Evolutionary conservation across 2,113 vertebrate species (phyloP), one percentile per base, ranked within the genome.

Genomic region (Corapipo altera): DNA sequence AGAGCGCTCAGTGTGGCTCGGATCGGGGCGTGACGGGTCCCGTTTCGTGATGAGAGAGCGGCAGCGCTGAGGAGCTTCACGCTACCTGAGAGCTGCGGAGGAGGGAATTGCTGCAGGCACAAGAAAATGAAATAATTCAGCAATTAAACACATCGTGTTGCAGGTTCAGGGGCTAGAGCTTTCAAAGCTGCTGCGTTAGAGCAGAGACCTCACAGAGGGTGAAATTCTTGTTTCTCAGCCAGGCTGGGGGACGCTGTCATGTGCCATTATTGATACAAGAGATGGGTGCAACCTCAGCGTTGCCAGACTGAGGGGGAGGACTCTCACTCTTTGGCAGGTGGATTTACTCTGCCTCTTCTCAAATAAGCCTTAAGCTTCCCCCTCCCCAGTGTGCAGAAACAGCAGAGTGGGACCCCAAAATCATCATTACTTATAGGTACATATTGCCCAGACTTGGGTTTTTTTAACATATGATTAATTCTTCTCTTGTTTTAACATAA

Each of bases 41-140:
- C 27, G 9, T 8, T n/a, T 14, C 8, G 0, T 13, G 28, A 6
- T 1, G 64, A 26, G 61, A 15, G 52, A 6, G 26, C 21, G 6
- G 64, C 37, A 65, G 55, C 0, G 61, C 71, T 20, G 35, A 23
- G 65, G 9, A 8, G 67, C 57, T 35, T 18, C 26, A 1, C 15
- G 0, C 0, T 6, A 5, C 27, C 46, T 2, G n/a, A 8, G 4
- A 2, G 32, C 20, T 3, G 54, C 2, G 16, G 21, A 19, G 54
- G 9, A 43, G 49, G 35, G 16, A 46, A 12, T 0, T 9, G 79
- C 35, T 52, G 49, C 78, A 48, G 48, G 51, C 37, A n/a, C 30
- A 2, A 5, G 44, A 33, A 37, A 37, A 54, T 6, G 0, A 41
- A 73, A 7, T 28, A 9, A 15, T 13, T 28, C 35, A 4, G n/a